Evolutionary conservation across 1,140 invertebrate genomes (phyloP).

Genomic region (Ladona fulva): DNA sequence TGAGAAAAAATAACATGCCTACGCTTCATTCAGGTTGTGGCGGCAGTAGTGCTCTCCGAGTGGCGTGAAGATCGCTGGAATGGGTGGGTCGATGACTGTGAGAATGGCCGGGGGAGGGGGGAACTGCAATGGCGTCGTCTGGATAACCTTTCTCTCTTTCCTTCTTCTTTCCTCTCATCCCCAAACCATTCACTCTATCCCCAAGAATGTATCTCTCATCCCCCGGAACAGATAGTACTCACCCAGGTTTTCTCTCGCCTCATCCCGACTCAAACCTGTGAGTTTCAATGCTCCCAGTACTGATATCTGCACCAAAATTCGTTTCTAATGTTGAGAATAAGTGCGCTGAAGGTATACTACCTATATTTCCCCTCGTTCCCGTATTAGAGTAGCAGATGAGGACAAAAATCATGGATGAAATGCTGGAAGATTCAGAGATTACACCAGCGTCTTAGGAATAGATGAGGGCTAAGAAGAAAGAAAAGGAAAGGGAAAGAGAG

Average conservation of each 20-base stretch:
- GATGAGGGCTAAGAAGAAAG: background rate
- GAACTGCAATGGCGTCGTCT: conserved; percentile 7
- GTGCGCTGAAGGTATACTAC: too few species aligned
- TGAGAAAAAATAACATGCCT: background rate
- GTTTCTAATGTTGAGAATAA: too few species aligned
- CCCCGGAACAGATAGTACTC: background rate
- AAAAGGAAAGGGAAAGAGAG: background rate
- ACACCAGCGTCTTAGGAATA: too few species aligned
- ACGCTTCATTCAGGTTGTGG: conserved; percentile 3
- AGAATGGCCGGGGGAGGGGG: background rate
- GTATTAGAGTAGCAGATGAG: too few species aligned
- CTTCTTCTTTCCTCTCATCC: background rate
- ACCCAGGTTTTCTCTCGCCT: too few species aligned
- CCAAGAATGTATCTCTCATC: background rate
- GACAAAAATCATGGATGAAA: too few species aligned
- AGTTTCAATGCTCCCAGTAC: too few species aligned
- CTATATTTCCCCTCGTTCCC: too few species aligned
- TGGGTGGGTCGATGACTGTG: conserved; percentile 1
- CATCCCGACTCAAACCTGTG: too few species aligned
- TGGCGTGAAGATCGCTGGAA: background rate
- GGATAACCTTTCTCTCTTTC: background rate
- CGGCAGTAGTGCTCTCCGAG: background rate
- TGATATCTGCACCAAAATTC: too few species aligned
- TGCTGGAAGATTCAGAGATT: too few species aligned
- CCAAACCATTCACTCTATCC: background rate